phyloP scores from a whole-genome alignment of 2,113 vertebrate genomes.

The Hoplias malabaricus region DNA sequence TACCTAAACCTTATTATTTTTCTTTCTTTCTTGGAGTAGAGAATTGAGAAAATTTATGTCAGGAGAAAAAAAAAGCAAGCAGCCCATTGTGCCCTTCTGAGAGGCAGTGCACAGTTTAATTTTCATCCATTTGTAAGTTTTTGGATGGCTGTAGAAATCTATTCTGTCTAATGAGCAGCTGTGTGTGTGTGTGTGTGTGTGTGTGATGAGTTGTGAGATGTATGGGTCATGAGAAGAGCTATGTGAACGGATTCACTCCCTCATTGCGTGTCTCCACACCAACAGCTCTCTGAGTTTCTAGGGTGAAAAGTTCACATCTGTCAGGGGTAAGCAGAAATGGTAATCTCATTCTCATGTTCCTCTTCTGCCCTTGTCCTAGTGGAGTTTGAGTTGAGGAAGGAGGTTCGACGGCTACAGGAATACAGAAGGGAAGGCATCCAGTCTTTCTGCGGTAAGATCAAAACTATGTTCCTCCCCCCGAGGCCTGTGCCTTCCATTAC shows the following conservation, averaged over 20 bases:
- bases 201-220: not conserved
- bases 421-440: conserved; percentile 92
- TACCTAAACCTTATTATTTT: no score
- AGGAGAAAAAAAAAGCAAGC: no score
- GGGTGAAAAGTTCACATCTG: conserved; percentile 35
- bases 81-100: no score
- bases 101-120: not conserved
- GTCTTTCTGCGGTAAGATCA: conserved; percentile 94
- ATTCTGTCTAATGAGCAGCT: not conserved
- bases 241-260: not conserved
- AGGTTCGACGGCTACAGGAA: conserved; percentile 91
- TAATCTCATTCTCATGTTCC: not conserved
- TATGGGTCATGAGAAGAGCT: not conserved
- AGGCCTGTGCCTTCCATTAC: not conserved
- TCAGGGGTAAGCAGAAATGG: not conserved
- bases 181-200: not conserved
- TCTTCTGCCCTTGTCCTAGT: conserved; percentile 68
- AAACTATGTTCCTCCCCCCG: conserved; percentile 20
- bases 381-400: conserved; percentile 93
- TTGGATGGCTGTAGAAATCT: not conserved
- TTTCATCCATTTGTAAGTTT: not conserved
- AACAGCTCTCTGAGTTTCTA: not conserved
- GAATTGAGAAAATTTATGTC: no score
- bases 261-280: not conserved
- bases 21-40: no score